Evolutionary conservation across 2,797 vertebrate species (phyloP).

Genomic region (Myotis findleyi): DNA sequence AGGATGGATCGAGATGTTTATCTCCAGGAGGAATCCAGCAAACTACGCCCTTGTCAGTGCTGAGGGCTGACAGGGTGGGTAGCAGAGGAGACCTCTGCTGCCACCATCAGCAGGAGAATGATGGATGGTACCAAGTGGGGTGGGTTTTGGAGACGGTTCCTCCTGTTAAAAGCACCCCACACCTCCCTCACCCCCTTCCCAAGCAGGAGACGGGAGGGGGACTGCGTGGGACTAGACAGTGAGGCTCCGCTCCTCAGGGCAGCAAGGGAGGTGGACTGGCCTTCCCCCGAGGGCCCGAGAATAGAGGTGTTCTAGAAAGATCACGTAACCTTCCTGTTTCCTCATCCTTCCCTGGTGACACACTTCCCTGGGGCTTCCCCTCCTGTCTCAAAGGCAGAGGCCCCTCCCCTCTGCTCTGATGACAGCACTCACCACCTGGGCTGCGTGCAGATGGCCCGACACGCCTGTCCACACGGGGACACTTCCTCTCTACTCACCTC

Average conservation of each 20-base stretch:
- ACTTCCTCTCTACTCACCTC: background rate
- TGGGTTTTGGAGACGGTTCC: background rate
- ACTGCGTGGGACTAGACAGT: background rate
- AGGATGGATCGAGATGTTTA: background rate
- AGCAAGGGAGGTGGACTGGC: rapidly evolving
- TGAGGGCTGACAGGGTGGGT: background rate
- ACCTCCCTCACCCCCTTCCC: background rate
- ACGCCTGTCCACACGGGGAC: background rate
- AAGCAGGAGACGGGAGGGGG: background rate
- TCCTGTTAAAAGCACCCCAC: background rate
- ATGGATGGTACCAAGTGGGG: background rate
- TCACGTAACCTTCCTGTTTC: background rate
- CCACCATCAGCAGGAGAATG: background rate
- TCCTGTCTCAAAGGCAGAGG: background rate
- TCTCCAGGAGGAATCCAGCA: background rate
- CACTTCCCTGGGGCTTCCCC: background rate
- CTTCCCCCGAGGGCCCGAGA: background rate
- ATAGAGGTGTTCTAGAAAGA: background rate
- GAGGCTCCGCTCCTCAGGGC: background rate
- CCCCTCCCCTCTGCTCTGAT: background rate
- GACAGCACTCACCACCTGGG: background rate
- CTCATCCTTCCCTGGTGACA: background rate
- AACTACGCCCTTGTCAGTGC: background rate
- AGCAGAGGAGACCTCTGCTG: too few relatives aligned
- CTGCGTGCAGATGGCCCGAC: background rate